These are phyloP conservation scores for Drosophila neocordata DNA, from an alignment of 1,140 invertebrate species.

Conservation along the genomic window DNA sequence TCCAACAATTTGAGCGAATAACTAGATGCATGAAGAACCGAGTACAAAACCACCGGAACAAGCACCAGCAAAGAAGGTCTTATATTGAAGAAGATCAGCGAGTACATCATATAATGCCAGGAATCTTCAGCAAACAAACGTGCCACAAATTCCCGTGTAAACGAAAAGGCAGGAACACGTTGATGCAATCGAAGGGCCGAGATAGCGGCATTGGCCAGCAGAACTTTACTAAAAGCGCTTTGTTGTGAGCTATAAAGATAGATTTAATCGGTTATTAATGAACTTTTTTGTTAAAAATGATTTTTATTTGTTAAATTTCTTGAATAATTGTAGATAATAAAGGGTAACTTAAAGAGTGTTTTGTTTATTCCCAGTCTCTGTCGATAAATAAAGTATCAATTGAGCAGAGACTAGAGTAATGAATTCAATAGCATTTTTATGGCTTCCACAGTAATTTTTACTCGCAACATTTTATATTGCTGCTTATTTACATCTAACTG, in stretches of 20 bases:
- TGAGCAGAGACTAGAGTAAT: no score
- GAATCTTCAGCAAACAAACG: constrained; percentile 95
- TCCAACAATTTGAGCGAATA: constrained; percentile 94
- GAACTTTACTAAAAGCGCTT: constrained; percentile 94
- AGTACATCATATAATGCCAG: constrained; percentile 97
- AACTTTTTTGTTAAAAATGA: not conserved
- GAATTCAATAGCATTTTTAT: no score
- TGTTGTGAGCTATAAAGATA: constrained; percentile 88
- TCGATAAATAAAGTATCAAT: no score
- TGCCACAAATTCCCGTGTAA: constrained; percentile 91
- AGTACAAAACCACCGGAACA: constrained; percentile 94
- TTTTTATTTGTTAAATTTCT: no score
- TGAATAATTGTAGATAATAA: no score
- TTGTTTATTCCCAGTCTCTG: no score
- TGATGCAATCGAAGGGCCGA: constrained; percentile 97
- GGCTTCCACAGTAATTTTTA: no score
- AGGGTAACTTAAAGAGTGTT: no score
- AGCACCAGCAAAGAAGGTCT: constrained; percentile 94
- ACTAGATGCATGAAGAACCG: constrained; percentile 94
- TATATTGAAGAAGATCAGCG: constrained; percentile 95
- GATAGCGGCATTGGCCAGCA: constrained; percentile 95
- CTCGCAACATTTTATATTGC: no score
- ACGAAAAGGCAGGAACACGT: constrained; percentile 91
- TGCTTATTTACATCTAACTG: no score
- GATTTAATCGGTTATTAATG: constrained; percentile 20